These are phyloP conservation scores for Mastigias papua DNA, from an alignment of 30 jellyfish, hydroid and myxozoan species.

Conservation along the genomic window DNA sequence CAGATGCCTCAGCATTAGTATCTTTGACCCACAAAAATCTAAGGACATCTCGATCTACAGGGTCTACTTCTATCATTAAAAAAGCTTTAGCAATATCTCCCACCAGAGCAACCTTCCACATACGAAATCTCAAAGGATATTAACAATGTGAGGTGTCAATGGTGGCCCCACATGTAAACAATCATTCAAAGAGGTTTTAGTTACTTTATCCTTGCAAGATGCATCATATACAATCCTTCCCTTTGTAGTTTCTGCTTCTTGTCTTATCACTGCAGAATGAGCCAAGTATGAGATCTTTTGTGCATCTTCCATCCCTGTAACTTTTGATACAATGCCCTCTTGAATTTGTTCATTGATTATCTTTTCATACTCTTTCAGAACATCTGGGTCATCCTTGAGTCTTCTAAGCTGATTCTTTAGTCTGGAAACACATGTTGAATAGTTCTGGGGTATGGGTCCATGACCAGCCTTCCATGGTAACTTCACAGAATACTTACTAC, in stretches of 20 bases:
- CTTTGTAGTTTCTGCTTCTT: conserved; percentile 59
- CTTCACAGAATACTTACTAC: conserved; percentile 12
- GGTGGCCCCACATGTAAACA: conserved; percentile 75
- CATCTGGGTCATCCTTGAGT: conserved; percentile 7
- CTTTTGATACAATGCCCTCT: conserved; percentile 48
- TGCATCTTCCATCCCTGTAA: conserved; percentile 27
- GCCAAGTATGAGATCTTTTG: conserved; percentile 37
- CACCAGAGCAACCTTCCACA: conserved; percentile 13
- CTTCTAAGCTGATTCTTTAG: conserved; percentile 20
- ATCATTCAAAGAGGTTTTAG: conserved; percentile 34
- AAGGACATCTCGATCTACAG: conserved; percentile 60
- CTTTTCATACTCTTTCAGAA: not conserved
- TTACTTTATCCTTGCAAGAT: conserved; percentile 31
- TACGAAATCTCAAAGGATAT: conserved; percentile 43
- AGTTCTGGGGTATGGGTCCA: conserved; percentile 21
- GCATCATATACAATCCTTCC: conserved; percentile 69
- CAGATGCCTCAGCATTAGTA: conserved; percentile 20
- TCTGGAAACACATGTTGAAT: conserved; percentile 1
- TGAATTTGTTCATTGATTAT: conserved; percentile 44
- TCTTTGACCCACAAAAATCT: conserved; percentile 60
- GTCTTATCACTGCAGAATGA: conserved; percentile 59
- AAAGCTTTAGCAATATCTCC: conserved; percentile 29
- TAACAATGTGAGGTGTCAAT: conserved; percentile 30
- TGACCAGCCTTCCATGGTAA: conserved; percentile 55
- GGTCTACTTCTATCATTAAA: conserved; percentile 32